Base-by-base conservation (phyloP, 2,888 invertebrate genomes). In the Cheilosia vulpina region DNA sequence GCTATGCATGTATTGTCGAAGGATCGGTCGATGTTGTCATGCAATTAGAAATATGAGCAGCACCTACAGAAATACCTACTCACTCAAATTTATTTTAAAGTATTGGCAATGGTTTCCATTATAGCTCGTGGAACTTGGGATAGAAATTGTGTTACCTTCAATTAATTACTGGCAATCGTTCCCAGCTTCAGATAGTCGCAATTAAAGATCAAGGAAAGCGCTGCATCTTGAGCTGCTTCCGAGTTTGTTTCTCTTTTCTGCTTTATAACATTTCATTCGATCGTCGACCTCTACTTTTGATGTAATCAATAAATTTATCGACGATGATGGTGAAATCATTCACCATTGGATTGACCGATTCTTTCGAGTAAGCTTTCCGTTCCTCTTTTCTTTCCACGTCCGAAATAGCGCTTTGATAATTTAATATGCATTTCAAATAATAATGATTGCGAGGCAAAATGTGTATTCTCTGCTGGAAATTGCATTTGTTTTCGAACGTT, bases 401-500 rank as follows among this genome's bases (percentile, higher is more conserved):
- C 27, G 24, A 55, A 58, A 60, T 41, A 17, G 47, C 71, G 41
- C 60, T 72, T 72, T 52, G 47, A 45, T 15, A 19, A 9, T 11
- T 73, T 43, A 63, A 58, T 83, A 62, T 9, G 50, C 55, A 73
- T 65, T 79, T 69, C 2, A 75, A 84, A 75, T 65, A 21, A 21
- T 21, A 31, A 31, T 75, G 80, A 75, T 76, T 80, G 84, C 69
- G 47, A 50, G 57, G 75, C 84, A 80, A 71, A 73, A 69, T 24
- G 55, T 62, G 15, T 62, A 21, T 31, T 17, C n/a, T n/a, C 47
- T 55, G 66, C 47, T 66, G 31, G 41, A 78, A 69, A 84, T 60
- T 80, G 75, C 69, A 80, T 80, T 80, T 53, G 69, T 60, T 69
- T 77, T 47, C 27, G 21, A 75, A 75, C 73, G 27, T 75, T 80